Conservation (phyloP, 2,113 vertebrate genomes). For the Alligator mississippiensis region DNA sequence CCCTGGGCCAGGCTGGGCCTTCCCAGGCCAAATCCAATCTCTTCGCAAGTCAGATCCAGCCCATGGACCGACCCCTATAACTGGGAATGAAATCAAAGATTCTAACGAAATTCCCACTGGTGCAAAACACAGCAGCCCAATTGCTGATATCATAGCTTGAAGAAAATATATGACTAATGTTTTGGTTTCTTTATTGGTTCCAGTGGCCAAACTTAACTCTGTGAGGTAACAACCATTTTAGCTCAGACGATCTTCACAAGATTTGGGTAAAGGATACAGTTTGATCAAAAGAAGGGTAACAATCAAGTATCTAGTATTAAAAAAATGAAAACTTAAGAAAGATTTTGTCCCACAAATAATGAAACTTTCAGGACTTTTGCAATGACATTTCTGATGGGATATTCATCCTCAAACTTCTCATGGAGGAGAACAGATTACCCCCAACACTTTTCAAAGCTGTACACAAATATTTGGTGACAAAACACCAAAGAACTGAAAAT, state of each 20-base stretch:
- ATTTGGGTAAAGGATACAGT: background rate
- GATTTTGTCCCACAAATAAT: background rate
- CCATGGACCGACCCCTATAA: background rate
- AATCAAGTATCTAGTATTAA: background rate
- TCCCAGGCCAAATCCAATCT: too few species aligned
- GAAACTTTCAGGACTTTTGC: background rate
- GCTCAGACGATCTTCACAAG: background rate
- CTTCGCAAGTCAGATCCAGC: too few species aligned
- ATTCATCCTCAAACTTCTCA: background rate
- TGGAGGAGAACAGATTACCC: background rate
- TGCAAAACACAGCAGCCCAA: background rate
- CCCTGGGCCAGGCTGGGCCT: too few species aligned
- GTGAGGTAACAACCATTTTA: background rate
- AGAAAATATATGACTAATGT: background rate
- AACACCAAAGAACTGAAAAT: background rate
- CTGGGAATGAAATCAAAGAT: background rate
- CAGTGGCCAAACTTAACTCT: too few species aligned
- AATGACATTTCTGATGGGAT: background rate
- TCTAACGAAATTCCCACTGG: background rate
- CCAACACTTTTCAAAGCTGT: background rate
- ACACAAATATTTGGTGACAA: background rate
- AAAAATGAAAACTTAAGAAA: background rate
- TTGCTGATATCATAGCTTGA: background rate
- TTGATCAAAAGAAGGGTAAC: background rate
- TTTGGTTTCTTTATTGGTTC: background rate